Conservation (phyloP, 2,113 vertebrate species). For the Montifringilla adamsi region DNA sequence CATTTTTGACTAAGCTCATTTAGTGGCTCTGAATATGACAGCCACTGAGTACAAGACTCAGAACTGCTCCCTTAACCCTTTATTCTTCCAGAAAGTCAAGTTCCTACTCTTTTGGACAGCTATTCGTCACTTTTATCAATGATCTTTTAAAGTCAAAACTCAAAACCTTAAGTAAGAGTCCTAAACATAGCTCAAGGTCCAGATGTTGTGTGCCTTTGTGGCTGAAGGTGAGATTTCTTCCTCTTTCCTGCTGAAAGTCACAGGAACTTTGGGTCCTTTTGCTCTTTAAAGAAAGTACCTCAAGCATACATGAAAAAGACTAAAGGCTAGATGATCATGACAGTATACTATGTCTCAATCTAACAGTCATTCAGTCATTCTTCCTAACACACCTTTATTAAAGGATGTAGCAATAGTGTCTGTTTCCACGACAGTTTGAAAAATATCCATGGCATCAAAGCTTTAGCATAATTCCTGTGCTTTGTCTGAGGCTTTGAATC, state of each 20-base stretch:
- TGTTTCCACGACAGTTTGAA: not conserved
- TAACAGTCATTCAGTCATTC: not conserved
- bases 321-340: not conserved
- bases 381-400: not conserved
- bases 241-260: not conserved
- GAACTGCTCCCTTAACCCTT: not conserved
- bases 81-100: not conserved
- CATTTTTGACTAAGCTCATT: not conserved
- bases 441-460: not conserved
- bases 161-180: not conserved
- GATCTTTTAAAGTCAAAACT: not conserved
- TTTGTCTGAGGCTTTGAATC: constrained; percentile 17
- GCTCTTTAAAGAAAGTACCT: not conserved
- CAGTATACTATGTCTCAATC: not conserved
- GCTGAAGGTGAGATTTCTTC: not conserved
- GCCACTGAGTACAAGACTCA: not conserved
- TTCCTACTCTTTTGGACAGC: not conserved
- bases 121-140: not conserved
- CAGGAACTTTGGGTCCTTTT: not conserved
- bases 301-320: not conserved
- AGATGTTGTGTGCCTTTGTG: not conserved
- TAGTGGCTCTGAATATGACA: not conserved
- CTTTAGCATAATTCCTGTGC: not conserved
- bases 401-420: not conserved
- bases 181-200: not conserved